Evolutionary conservation across 1,140 invertebrate genomes (phyloP).

Genomic region (Cyclargus thomasi): DNA sequence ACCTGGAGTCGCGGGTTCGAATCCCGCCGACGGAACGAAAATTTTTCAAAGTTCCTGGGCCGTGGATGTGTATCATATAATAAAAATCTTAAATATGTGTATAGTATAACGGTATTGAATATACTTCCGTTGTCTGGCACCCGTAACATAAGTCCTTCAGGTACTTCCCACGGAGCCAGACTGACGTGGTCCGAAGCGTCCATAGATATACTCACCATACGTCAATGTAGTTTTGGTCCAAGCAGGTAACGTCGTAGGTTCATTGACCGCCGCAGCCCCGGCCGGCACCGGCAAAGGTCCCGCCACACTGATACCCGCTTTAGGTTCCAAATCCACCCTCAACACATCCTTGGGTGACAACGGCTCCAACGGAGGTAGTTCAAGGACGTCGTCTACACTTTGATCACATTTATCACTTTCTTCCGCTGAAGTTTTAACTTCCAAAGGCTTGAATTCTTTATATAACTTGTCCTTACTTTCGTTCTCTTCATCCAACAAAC

Average conservation of each 20-base stretch:
- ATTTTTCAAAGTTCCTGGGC: no score
- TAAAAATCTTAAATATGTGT: no score
- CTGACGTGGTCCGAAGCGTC: no score
- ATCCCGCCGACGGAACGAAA: no score
- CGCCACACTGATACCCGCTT: constrained; percentile 29
- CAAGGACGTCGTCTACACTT: constrained; percentile 19
- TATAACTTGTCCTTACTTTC: neutral
- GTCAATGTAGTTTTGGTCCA: constrained; percentile 10
- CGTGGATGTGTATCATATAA: no score
- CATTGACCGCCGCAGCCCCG: constrained; percentile 33
- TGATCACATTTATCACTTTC: neutral
- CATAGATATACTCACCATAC: neutral
- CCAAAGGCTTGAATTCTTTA: neutral
- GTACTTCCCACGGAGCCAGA: no score
- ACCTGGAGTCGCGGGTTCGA: no score
- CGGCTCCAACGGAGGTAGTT: constrained; percentile 23
- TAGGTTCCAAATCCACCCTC: constrained; percentile 24
- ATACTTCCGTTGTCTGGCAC: no score
- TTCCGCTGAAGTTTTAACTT: neutral
- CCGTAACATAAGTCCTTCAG: no score
- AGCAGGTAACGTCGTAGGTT: constrained; percentile 8
- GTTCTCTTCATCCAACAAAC: constrained; percentile 27
- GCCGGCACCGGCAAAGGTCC: constrained; percentile 57
- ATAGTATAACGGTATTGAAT: no score
- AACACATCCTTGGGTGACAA: neutral